Base-by-base conservation (phyloP, 2,113 vertebrate species). In the Mus pahari region DNA sequence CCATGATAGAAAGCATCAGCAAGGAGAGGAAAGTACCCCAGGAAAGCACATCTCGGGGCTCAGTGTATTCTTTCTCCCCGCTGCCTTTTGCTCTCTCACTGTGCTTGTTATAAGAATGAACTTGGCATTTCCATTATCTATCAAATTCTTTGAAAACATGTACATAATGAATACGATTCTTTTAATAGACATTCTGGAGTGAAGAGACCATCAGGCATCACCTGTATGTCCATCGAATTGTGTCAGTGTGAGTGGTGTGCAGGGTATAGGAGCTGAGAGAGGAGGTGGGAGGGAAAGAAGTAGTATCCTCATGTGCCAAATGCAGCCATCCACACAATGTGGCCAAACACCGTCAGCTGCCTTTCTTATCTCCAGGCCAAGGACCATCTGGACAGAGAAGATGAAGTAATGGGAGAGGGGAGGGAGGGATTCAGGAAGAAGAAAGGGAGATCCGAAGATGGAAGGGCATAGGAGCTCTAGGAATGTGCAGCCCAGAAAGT, bases 291-390 rank as follows among this genome's bases (percentile, higher is more conserved):
- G 81, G 81, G 58, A 84, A 42, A 31, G 81, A 31, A 7, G 60
- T 31, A 17, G 8, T 13, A 84, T 31, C n/a, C n/a, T 84, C 81
- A 20, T 58, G 45, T 62, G 58, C 10, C 26, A 10, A 64, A 84
- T 31, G 81, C 81, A 84, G n/a, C 14, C 58, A 84, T 84, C 81
- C 81, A 62, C 3, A 4, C 45, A 84, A 45, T 31, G 7, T 31
- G 8, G 58, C 39, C 81, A 31, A 84, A 45, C 8, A 64, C 81
- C 58, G 11, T 84, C 81, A 45, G 81, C 81, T 84, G 81, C 26
- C 58, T 45, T 83, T 62, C 81, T 84, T 84, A 64, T 84, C 81
- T 84, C 81, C 81, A 84, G 81, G 81, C 81, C 58, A 83, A 62
- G 58, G 58, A 19, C 81, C 81, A 83, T 83, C 81, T 83, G 81